Evolutionary conservation across 2,797 vertebrate genomes (phyloP), one percentile per base, ranked within the genome.

Genomic region (Ctenochaetus hawaiiensis): DNA sequence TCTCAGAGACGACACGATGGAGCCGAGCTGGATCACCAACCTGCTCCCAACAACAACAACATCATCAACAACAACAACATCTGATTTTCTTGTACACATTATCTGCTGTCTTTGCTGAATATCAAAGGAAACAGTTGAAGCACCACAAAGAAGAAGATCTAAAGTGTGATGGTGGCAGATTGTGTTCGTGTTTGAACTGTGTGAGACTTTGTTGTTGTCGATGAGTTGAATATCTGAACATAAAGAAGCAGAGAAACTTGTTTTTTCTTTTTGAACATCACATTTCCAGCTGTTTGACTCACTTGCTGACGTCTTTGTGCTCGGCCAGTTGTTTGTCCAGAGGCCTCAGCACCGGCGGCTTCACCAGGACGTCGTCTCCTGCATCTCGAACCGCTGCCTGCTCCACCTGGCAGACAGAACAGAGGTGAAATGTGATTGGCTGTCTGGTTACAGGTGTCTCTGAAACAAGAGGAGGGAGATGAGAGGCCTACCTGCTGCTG

Each of bases 291-390:
- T 18, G n/a, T 10, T 0, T 41, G 12, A 79, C 90, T 75, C 91
- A 90, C 95, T 95, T 97, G 88, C 74, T 92, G 77, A 96, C 45
- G 82, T 97, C 96, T 85, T 96, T 96, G 84, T 96, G 96, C 67
- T 97, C 96, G 0, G 89, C 85, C 80, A 96, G 90, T 81, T 96
- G 95, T 72, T 91, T 91, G 80, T 96, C 95, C 84, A 96, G 89
- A 47, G 93, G 83, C 44, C 93, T 95, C 83, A 95, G 89, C 26
- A 91, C 65, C 8, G 89, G 69, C 48, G 90, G 91, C 83, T 94
- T 96, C 63, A 95, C 84, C 44, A 82, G 93, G 56, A 71, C 71
- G 16, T 96, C 96, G 16, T 96, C 96, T 62, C 90, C 94, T 0
- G 90, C 69, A 0, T 96, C 94, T 20, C 87, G 87, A 34, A 89